phyloP scores from a whole-genome alignment of 2,888 invertebrate genomes.

The Hyposoter dolosus region DNA sequence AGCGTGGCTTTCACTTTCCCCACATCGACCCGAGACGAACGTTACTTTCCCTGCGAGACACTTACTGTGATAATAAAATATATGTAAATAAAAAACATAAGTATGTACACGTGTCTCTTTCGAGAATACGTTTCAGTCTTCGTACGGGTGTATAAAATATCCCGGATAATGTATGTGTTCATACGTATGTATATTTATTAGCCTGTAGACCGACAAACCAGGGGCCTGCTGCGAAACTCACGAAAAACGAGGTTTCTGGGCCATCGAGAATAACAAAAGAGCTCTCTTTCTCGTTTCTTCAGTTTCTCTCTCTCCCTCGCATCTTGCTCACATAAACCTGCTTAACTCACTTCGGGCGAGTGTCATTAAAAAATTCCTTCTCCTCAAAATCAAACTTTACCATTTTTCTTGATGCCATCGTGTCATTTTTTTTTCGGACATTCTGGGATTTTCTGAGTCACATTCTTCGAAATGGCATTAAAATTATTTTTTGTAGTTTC shows the following conservation, averaged over 20 bases:
- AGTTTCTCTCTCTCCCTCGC: conserved; percentile 27
- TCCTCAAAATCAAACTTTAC: conserved; percentile 1
- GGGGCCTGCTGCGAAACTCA: conserved; percentile 25
- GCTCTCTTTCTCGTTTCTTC: conserved; percentile 55
- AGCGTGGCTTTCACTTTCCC: conserved; percentile 81
- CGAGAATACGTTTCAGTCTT: conserved; percentile 24
- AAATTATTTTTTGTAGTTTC: background rate
- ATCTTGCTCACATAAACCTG: conserved; percentile 21
- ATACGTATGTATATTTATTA: conserved; percentile 53
- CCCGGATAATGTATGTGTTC: conserved; percentile 17
- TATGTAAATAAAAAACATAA: conserved; percentile 15
- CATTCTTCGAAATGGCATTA: background rate
- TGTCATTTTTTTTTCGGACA: background rate
- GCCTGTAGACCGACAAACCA: conserved; percentile 61
- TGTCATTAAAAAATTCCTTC: conserved; percentile 52
- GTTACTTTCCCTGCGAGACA: conserved; percentile 78
- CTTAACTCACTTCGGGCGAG: conserved; percentile 46
- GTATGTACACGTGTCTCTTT: conserved; percentile 7
- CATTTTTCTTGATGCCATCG: background rate
- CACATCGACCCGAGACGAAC: conserved; percentile 68
- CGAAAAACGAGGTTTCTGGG: conserved; percentile 79
- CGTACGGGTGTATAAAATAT: conserved; percentile 30
- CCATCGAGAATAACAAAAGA: conserved; percentile 74
- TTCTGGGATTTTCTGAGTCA: background rate
- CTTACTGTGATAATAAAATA: conserved; percentile 48